Base-by-base conservation (phyloP, 1,140 invertebrate genomes). In the Antheraea pernyi region DNA sequence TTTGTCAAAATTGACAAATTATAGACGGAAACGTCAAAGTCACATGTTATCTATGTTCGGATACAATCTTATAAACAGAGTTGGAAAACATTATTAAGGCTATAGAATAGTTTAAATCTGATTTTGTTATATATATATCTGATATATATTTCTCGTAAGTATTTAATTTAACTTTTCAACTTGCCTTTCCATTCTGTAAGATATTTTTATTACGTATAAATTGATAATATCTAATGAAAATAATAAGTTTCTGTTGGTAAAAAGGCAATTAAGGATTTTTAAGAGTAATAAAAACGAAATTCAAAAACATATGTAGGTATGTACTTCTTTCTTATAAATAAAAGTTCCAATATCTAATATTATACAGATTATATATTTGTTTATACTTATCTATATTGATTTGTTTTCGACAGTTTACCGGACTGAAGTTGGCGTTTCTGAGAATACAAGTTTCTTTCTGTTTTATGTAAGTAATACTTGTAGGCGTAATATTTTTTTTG, bases 371-470 rank as follows among this genome's bases (percentile, higher is more conserved):
- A 53, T 53, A 53, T n/a, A 53, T 16, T 0, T 13, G 13, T 53
- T 6, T 53, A 53, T n/a, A 53, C 0, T 13, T 53, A 53, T 53
- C 39, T 30, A 30, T 30, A 53, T 16, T 53, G 46, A 53, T 53
- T 53, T 80, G 71, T 74, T 78, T 71, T 74, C 59, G 59, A 70
- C 59, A 46, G 59, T 61, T 60, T 68, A 65, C 73, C 68, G 78
- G 48, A 71, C 77, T 86, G 86, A 85, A 86, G 85, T 88, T 88
- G 82, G 86, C 81, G 77, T 81, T 90, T 82, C 83, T 80, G 72
- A 74, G 84, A 89, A 80, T 77, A 68, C 75, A 81, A 84, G 81
- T 86, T 89, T 86, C 76, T 85, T 85, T 88, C 78, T 84, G 80
- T 84, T 87, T 80, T 84, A 86, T 78, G 87, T 89, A 89, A 89